Base-by-base conservation (phyloP, 2,888 invertebrate genomes). In the Junonia oenone region DNA sequence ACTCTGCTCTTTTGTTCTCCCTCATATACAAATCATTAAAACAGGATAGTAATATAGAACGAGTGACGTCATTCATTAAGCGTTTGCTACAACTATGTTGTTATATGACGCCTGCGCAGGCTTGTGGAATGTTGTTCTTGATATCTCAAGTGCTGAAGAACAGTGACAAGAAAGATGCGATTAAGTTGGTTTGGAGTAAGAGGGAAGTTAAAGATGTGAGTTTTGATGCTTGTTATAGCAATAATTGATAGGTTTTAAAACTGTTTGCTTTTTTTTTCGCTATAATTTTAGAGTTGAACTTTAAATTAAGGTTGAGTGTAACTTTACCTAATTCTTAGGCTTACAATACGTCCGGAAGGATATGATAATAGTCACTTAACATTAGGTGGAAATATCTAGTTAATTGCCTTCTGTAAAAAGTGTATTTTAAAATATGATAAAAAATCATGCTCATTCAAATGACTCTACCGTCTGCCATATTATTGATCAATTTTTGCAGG, bases 61-160 rank as follows among this genome's bases (percentile, higher is more conserved):
- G 99, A 47, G 92, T 96, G 0, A 92, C 94, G 73, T 95, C 97
- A 0, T 97, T 99, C 75, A 82, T 97, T 0, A 99, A 99, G 83
- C 59, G 88, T 22, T 26, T 89, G 8, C 45, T 90, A 8, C 91
- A 94, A 80, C 70, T 94, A 48, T 89, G 94, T n/a, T 80, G 93
- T 14, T 93, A 94, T 66, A 93, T 94, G 73, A 92, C 94, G 11
- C 93, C 97, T 0, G 93, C 94, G 51, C 94, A 98, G 75, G 91
- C 94, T 0, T 97, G 97, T 71, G 98, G 96, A 6, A 93, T 96
- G 65, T 83, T 99, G 46, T 95, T 96, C 68, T 75, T 97, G 22
- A 89, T 97, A 37, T 94, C 95, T 0, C 95, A 97, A 64, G 81
- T 94, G 11, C 64, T 76, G 61, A 78, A 78, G 15, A 79, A 81